phyloP scores from a whole-genome alignment of 2,797 vertebrate species.

The Neoniphon sammara region DNA sequence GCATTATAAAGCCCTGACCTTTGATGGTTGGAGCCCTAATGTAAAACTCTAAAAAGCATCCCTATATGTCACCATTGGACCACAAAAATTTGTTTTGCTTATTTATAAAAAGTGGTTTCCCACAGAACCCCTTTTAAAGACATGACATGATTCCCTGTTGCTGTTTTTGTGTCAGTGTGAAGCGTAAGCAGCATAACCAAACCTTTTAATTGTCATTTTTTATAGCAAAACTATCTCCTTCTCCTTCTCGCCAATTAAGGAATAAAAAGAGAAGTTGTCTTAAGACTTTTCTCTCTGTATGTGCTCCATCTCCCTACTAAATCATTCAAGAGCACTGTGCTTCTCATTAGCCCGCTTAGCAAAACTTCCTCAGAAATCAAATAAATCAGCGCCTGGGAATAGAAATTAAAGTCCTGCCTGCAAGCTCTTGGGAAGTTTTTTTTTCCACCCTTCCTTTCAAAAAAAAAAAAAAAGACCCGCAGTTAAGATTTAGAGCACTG shows the following conservation, averaged over 20 bases:
- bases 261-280: constrained; percentile 86
- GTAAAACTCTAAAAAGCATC: not conserved
- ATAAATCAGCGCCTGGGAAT: constrained; percentile 89
- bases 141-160: constrained; percentile 42
- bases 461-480: constrained; percentile 54
- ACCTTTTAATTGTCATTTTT: constrained; percentile 70
- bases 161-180: constrained; percentile 50
- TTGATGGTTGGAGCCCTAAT: constrained; percentile 12
- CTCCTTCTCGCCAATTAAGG: constrained; percentile 85
- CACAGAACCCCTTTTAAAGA: constrained; percentile 36
- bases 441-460: constrained; percentile 37
- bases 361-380: constrained; percentile 93
- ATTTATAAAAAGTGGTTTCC: constrained; percentile 12
- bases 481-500: constrained; percentile 71
- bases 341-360: constrained; percentile 93
- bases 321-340: constrained; percentile 90
- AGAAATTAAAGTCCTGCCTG: constrained; percentile 88
- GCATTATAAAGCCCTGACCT: not conserved
- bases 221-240: constrained; percentile 83
- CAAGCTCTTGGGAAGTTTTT: constrained; percentile 66
- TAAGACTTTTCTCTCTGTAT: constrained; percentile 77
- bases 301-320: constrained; percentile 83
- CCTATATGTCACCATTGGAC: not conserved
- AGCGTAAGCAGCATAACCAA: constrained; percentile 53
- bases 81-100: constrained; percentile 30